Percentiles rank a stretch among this genome's conserved stretches.
Conservation (phyloP, 1,140 invertebrate species). For the Dendroctonus ponderosae region DNA sequence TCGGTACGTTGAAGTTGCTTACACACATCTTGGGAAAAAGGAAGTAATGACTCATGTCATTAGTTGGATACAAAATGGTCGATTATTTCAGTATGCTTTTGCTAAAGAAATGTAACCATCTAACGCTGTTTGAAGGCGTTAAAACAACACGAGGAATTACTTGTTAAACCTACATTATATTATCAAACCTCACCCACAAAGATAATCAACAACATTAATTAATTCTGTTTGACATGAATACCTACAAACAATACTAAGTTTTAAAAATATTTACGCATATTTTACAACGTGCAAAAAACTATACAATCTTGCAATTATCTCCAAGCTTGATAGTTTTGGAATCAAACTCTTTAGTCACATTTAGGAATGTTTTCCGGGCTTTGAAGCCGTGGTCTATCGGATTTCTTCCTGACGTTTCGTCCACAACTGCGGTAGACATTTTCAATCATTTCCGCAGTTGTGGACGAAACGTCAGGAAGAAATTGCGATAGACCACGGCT, state of each 20-base stretch:
- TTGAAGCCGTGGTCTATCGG: too few species aligned
- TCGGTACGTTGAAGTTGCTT: constrained; percentile 1
- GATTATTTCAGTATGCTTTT: not conserved
- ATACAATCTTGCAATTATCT: too few species aligned
- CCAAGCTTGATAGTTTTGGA: too few species aligned
- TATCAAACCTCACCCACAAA: not conserved
- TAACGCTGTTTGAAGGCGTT: not conserved
- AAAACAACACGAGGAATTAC: not conserved
- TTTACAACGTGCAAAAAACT: too few species aligned
- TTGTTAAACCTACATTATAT: not conserved
- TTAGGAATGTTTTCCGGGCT: too few species aligned
- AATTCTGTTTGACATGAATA: not conserved
- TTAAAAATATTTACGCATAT: too few species aligned
- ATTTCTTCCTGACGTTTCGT: too few species aligned
- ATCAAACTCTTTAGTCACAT: too few species aligned
- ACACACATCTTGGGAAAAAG: constrained; percentile 26
- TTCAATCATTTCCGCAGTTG: too few species aligned
- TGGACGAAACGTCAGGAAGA: too few species aligned
- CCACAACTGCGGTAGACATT: too few species aligned
- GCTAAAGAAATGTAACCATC: not conserved
- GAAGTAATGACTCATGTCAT: constrained; percentile 23
- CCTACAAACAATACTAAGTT: not conserved
- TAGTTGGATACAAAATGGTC: not conserved
- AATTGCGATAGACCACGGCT: too few species aligned
- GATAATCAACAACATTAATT: not conserved